Percentiles rank a stretch among this genome's conserved stretches.
phyloP scores from a whole-genome alignment of 2,113 vertebrate species.

The Tenebrosternarchus preto region DNA sequence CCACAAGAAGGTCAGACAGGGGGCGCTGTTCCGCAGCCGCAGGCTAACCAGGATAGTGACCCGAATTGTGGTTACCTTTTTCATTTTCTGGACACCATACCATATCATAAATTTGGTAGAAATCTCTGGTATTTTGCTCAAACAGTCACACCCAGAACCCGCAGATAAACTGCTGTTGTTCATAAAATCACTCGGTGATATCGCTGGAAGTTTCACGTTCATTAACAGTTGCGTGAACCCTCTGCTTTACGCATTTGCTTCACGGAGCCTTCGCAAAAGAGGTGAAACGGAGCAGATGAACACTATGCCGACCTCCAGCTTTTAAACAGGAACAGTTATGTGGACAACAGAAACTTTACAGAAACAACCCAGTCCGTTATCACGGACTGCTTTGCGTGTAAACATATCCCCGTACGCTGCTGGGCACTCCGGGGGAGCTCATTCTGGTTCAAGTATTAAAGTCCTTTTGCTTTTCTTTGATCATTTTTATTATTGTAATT shows the following conservation, averaged over 20 bases:
- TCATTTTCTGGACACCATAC: slow-evolving; percentile 70
- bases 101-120: slow-evolving; percentile 67
- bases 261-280: slow-evolving; percentile 38
- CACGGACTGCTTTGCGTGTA: no score
- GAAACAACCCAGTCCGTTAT: no score
- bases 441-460: no score
- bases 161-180: slow-evolving; percentile 43
- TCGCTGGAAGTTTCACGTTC: slow-evolving; percentile 65
- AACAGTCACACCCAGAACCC: slow-evolving; percentile 21
- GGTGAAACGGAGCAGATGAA: background rate
- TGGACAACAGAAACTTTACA: no score
- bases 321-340: background rate
- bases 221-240: slow-evolving; percentile 74
- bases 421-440: no score
- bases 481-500: no score
- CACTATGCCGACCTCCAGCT: background rate
- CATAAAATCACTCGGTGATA: slow-evolving; percentile 38
- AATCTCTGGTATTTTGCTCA: slow-evolving; percentile 48
- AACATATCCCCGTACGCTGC: no score
- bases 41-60: slow-evolving; percentile 59
- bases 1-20: slow-evolving; percentile 60
- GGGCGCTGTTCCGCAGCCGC: slow-evolving; percentile 51
- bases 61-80: slow-evolving; percentile 63
- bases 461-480: no score
- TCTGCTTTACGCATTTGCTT: slow-evolving; percentile 71